Conservation (phyloP, 2,888 invertebrate genomes). For the Habrosyne pyritoides region DNA sequence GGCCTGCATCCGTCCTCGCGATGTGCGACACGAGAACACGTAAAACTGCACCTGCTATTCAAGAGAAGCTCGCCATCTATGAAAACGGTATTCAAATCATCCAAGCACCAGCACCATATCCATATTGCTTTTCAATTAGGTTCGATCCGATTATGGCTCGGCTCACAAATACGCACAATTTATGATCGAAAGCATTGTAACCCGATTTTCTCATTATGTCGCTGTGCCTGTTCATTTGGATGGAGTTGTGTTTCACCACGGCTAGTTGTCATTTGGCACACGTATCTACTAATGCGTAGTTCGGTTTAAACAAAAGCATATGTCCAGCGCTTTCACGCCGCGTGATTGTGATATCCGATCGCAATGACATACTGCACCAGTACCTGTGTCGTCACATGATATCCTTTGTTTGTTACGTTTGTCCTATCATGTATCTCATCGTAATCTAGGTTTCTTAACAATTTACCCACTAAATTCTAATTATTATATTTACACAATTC, state of each 20-base stretch:
- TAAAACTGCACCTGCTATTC: constrained; percentile 75
- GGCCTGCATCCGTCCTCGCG: constrained; percentile 65
- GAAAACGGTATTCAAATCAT: constrained; percentile 75
- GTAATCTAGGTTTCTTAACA: not conserved
- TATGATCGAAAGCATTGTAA: constrained; percentile 67
- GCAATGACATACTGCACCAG: constrained; percentile 63
- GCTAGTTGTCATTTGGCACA: constrained; percentile 76
- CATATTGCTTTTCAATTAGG: constrained; percentile 43
- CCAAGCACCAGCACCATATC: constrained; percentile 31
- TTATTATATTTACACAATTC: too few species aligned
- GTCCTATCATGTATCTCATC: constrained; percentile 29
- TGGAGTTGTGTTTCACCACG: constrained; percentile 62
- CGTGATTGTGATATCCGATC: constrained; percentile 68
- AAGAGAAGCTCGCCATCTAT: constrained; percentile 80
- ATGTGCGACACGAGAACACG: constrained; percentile 75
- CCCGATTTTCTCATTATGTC: constrained; percentile 42
- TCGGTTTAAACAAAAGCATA: constrained; percentile 70
- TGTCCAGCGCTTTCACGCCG: constrained; percentile 72
- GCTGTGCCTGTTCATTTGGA: constrained; percentile 44
- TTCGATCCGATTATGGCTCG: constrained; percentile 36
- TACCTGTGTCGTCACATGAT: constrained; percentile 42
- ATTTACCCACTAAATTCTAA: too few species aligned
- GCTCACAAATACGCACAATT: constrained; percentile 33
- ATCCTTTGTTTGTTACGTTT: constrained; percentile 48
- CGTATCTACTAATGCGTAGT: constrained; percentile 56